Evolutionary conservation across 1,140 invertebrate genomes (phyloP).

Genomic region (Neodiprion pinetum): DNA sequence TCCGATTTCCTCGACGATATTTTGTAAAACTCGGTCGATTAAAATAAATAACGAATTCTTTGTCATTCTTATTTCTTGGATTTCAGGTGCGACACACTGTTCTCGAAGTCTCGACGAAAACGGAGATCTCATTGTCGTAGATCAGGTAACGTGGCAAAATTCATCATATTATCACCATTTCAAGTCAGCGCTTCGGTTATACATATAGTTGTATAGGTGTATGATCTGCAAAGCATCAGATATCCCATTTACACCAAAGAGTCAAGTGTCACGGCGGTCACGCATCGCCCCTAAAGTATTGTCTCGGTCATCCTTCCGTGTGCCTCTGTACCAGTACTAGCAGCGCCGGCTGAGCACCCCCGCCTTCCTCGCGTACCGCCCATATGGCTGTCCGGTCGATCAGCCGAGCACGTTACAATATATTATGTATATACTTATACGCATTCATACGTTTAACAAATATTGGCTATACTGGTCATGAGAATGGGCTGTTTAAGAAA

Average conservation of each 20-base stretch:
- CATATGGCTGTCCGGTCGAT: too few species aligned
- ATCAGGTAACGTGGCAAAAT: conserved; percentile 60
- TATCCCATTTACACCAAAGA: background rate
- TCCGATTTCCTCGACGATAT: too few species aligned
- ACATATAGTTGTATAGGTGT: too few species aligned
- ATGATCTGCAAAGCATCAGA: too few species aligned
- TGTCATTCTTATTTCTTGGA: too few species aligned
- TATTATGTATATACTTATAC: too few species aligned
- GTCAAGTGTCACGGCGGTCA: background rate
- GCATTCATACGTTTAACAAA: too few species aligned
- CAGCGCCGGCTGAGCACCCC: background rate
- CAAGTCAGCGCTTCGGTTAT: too few species aligned
- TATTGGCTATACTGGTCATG: background rate
- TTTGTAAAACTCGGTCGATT: too few species aligned
- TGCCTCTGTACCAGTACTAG: background rate
- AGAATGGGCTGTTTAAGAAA: background rate
- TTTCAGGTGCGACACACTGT: conserved; percentile 66
- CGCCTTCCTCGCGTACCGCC: conserved; percentile 8
- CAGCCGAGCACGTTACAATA: too few species aligned
- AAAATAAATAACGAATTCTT: too few species aligned
- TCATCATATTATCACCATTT: too few species aligned
- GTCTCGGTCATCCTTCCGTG: background rate
- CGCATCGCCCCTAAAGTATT: background rate
- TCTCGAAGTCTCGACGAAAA: conserved; percentile 60
- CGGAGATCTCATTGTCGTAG: conserved; percentile 62